A percentile compares a stretch with the other conserved stretches of the same genome.
Conservation (phyloP, 2,888 invertebrate species). For the Meganola albula region DNA sequence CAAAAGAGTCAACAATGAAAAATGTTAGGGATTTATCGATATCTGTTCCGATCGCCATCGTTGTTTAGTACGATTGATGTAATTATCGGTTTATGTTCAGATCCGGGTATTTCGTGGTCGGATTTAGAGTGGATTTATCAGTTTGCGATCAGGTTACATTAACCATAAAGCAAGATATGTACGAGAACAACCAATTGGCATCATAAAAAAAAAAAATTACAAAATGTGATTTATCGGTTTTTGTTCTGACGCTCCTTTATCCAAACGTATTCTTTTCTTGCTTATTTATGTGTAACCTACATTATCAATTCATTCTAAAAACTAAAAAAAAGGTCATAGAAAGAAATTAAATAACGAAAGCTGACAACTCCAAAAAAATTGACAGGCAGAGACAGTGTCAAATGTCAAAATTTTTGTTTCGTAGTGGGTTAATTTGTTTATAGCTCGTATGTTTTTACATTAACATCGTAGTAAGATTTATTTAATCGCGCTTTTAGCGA, state of each 20-base stretch:
- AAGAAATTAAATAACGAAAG: too few relatives aligned
- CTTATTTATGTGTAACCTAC: too few relatives aligned
- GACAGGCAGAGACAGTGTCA: conserved; percentile 6
- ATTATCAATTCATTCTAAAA: too few relatives aligned
- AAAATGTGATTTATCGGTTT: conserved; percentile 5
- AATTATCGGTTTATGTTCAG: conserved; percentile 4
- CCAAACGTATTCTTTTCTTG: too few relatives aligned
- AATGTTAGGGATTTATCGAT: conserved; percentile 8
- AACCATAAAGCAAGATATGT: conserved; percentile 9
- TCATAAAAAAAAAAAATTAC: conserved; percentile 6
- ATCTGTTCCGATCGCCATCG: conserved; percentile 9
- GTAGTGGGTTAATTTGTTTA: conserved; percentile 31
- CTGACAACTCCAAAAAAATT: too few relatives aligned
- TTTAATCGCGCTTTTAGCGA: conserved; percentile 8
- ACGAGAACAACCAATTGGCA: conserved; percentile 8
- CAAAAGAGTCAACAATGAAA: conserved; percentile 6
- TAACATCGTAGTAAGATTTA: conserved; percentile 11
- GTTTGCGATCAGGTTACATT: conserved; percentile 8
- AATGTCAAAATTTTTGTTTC: conserved; percentile 34
- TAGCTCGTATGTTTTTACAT: conserved; percentile 19
- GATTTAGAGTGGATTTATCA: conserved; percentile 11
- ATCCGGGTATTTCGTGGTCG: conserved; percentile 10
- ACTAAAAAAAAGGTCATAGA: too few relatives aligned
- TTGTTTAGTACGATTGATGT: conserved; percentile 5
- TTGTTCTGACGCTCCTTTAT: conserved; percentile 1